Evolutionary conservation across 2,113 vertebrate species (phyloP).

Genomic region (Prunella fulvescens): DNA sequence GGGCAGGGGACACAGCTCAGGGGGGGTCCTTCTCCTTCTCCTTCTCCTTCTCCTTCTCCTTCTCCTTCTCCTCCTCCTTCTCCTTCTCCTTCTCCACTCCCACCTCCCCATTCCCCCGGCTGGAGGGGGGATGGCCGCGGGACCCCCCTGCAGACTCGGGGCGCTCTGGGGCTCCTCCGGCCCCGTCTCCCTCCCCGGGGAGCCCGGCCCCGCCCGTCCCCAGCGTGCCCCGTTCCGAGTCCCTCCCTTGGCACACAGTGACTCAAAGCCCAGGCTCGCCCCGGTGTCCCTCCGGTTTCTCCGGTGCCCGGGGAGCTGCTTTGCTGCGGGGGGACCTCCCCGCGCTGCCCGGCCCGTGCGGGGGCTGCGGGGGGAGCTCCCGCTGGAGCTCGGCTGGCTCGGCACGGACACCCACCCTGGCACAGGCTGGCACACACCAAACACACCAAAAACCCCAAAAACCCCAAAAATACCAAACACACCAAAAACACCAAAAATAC

Average conservation of each 20-base stretch:
- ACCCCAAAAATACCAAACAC: neutral
- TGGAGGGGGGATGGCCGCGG: neutral
- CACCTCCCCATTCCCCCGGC: neutral
- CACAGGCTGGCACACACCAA: neutral
- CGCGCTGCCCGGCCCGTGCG: neutral
- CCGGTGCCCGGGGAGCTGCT: neutral
- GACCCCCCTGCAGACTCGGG: neutral
- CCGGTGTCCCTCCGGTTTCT: neutral
- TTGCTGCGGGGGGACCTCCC: neutral
- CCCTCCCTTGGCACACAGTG: slow-evolving; percentile 10
- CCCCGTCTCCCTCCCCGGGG: neutral
- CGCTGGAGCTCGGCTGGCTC: neutral
- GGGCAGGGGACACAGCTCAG: accelerated
- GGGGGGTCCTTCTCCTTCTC: no score
- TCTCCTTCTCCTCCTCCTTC: no score
- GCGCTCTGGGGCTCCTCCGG: neutral
- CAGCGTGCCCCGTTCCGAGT: neutral
- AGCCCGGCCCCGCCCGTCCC: neutral
- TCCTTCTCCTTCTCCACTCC: neutral
- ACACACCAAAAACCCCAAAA: neutral
- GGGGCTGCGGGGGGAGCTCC: neutral
- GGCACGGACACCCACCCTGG: neutral
- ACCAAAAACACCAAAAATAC: no score
- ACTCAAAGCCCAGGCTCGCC: neutral
- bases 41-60: neutral